phyloP scores from a whole-genome alignment of 37 sponge, comb jelly and placozoan species.

The Ianthella basta region DNA sequence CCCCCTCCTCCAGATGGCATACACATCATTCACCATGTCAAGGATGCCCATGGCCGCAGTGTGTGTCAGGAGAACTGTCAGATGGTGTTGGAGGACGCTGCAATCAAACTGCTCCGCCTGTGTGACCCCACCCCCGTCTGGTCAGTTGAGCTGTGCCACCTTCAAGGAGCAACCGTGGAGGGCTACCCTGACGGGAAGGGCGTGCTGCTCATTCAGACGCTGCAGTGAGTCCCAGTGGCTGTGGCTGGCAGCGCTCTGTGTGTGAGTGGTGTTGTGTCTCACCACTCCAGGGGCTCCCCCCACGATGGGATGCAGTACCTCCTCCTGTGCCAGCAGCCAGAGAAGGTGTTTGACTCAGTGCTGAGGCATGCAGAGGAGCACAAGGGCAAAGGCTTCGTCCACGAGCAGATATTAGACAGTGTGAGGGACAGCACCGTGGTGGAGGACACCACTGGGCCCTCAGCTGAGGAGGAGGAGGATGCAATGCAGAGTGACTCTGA shows the following conservation, averaged over 20 bases:
- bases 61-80: background rate
- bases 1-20: background rate
- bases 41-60: background rate
- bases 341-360: background rate
- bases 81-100: conserved; percentile 6
- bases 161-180: background rate
- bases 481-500: no score
- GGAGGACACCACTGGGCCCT: no score
- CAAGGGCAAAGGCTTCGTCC: conserved; percentile 6
- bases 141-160: background rate
- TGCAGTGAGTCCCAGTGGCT: background rate
- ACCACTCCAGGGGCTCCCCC: background rate
- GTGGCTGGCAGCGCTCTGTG: no score
- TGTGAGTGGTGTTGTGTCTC: no score
- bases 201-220: conserved; percentile 10
- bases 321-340: conserved; percentile 15
- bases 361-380: conserved; percentile 23
- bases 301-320: conserved; percentile 2
- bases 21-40: background rate
- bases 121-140: background rate
- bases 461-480: no score
- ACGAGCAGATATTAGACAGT: background rate
- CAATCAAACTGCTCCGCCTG: background rate
- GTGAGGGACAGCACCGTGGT: no score
- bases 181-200: conserved; percentile 5